Percentiles rank a stretch among this genome's conserved stretches.
These are phyloP conservation scores for Acyrthosiphon pisum DNA, from an alignment of 1,140 invertebrate genomes.

Conservation along the genomic window DNA sequence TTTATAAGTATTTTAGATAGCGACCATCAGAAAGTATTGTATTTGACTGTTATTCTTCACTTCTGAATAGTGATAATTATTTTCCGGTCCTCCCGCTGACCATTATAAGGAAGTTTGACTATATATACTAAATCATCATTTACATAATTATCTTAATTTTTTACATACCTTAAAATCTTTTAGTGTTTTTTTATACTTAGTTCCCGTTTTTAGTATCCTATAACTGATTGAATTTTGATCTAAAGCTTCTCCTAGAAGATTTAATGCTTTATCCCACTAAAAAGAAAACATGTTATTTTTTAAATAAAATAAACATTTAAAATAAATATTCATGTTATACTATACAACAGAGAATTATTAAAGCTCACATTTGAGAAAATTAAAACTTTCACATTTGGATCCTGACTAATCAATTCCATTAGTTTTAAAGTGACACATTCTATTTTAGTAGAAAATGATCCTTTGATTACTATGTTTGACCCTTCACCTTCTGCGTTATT, in stretches of 20 bases:
- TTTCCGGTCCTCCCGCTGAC: no score
- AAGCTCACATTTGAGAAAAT: slow-evolving; percentile 74
- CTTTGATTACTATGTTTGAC: slow-evolving; percentile 62
- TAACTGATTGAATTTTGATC: slow-evolving; percentile 69
- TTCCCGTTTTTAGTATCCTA: slow-evolving; percentile 62
- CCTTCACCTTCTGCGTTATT: slow-evolving; percentile 62
- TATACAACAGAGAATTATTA: slow-evolving; percentile 25
- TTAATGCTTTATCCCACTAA: slow-evolving; percentile 69
- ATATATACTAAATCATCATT: neutral
- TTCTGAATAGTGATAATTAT: no score
- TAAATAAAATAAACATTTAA: no score
- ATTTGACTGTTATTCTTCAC: no score
- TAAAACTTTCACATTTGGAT: slow-evolving; percentile 72
- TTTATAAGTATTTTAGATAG: no score
- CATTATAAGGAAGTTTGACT: neutral
- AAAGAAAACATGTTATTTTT: neutral
- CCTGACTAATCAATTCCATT: slow-evolving; percentile 67
- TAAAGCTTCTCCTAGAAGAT: slow-evolving; percentile 70
- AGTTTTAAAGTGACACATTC: slow-evolving; percentile 71
- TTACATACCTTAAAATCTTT: slow-evolving; percentile 68
- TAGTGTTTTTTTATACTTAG: slow-evolving; percentile 66
- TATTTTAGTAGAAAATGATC: slow-evolving; percentile 77
- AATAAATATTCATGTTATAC: slow-evolving; percentile 60
- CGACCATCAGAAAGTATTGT: no score
- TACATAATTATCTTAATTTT: neutral